Conservation (phyloP, 2,113 vertebrate species). For the Bubo bubo region DNA sequence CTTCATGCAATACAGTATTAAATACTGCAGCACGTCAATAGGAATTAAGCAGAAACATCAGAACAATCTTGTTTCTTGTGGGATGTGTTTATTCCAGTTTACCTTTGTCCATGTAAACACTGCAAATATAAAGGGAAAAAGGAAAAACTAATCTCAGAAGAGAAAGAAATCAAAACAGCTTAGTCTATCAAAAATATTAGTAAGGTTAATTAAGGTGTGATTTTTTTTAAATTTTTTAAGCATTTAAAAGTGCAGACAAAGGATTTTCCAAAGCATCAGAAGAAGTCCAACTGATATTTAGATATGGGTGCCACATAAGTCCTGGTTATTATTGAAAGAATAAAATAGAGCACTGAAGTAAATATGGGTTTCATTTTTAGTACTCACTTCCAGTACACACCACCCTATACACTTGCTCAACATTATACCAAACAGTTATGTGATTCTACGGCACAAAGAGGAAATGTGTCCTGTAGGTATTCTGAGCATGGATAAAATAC, state of each 20-base stretch:
- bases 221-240: background rate
- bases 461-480: background rate
- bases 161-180: background rate
- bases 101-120: background rate
- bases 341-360: background rate
- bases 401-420: background rate
- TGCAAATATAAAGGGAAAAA: background rate
- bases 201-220: background rate
- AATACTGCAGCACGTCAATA: background rate
- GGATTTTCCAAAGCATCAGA: background rate
- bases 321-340: background rate
- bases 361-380: background rate
- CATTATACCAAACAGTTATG: background rate
- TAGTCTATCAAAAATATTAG: background rate
- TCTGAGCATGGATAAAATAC: background rate
- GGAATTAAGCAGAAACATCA: background rate
- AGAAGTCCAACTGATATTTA: background rate
- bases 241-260: background rate
- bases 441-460: background rate
- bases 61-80: background rate
- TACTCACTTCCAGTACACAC: background rate
- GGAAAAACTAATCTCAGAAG: background rate
- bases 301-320: background rate
- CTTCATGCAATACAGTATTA: background rate
- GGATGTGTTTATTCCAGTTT: background rate